Percentiles rank a stretch among this genome's conserved stretches.
Evolutionary conservation across 2,113 vertebrate genomes (phyloP).

Genomic region (Arenaria interpres): DNA sequence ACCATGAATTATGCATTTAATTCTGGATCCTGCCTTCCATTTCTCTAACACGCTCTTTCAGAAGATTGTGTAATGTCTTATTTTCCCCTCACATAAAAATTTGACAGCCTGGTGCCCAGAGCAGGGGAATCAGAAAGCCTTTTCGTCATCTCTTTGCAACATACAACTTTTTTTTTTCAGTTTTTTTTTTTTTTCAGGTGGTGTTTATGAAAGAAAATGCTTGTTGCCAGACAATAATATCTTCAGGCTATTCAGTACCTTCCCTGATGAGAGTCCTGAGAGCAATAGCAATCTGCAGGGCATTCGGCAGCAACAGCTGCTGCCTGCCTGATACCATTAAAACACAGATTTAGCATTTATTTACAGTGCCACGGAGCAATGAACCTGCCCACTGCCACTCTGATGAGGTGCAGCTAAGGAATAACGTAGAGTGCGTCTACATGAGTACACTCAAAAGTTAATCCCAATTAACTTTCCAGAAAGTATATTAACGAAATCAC

Average conservation of each 20-base stretch:
- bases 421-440: fast-evolving
- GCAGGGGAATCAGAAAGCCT: background rate
- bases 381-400: background rate
- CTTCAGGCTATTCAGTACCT: background rate
- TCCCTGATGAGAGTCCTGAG: background rate
- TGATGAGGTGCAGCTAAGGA: background rate
- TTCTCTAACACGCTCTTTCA: background rate
- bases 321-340: background rate
- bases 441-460: background rate
- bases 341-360: background rate
- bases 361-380: background rate
- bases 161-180: background rate
- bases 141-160: background rate
- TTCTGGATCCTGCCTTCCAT: background rate
- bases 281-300: conserved; percentile 3
- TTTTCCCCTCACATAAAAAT: background rate
- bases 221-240: background rate
- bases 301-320: conserved; percentile 30
- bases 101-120: background rate
- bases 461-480: background rate
- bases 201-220: background rate
- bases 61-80: background rate
- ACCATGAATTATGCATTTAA: conserved; percentile 36
- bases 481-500: background rate
- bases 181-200: background rate